Evolutionary conservation across 53 echinoderm and acorn worm genomes (phyloP).

Genomic region (Apostichopus leukothele): DNA sequence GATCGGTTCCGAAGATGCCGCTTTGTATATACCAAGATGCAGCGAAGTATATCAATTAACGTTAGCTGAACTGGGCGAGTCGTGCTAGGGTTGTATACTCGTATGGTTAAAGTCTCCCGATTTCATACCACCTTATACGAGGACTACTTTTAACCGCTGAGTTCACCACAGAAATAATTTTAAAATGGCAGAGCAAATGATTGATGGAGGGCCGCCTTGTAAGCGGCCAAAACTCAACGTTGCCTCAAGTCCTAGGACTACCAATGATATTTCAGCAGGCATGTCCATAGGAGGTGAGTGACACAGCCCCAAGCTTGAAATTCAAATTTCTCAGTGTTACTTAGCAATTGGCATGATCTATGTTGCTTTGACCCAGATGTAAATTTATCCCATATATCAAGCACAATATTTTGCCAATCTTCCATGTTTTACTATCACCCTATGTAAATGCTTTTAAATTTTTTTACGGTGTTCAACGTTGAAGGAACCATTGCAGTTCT

Average conservation of each 20-base stretch:
- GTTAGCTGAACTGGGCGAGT: conserved; percentile 47
- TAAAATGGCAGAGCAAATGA: conserved; percentile 91
- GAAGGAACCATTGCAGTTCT: too few relatives aligned
- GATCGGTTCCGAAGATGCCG: conserved; percentile 44
- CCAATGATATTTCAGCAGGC: conserved; percentile 37
- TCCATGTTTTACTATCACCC: too few relatives aligned
- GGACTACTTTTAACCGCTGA: conserved; percentile 47
- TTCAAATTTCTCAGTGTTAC: conserved; percentile 3
- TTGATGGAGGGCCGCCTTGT: conserved; percentile 88
- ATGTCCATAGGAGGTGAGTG: conserved; percentile 20
- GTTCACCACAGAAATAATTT: conserved; percentile 47
- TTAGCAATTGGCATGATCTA: not conserved
- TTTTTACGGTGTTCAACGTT: too few relatives aligned
- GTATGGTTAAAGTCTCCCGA: conserved; percentile 48
- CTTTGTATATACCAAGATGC: conserved; percentile 53
- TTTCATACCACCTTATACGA: conserved; percentile 23
- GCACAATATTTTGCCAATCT: too few relatives aligned
- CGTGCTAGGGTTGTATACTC: conserved; percentile 29
- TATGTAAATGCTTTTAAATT: too few relatives aligned
- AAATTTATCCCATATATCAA: not conserved
- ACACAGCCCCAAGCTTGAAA: not conserved
- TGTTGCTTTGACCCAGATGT: not conserved
- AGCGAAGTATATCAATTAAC: conserved; percentile 49
- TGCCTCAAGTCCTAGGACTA: conserved; percentile 2
- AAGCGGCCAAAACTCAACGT: conserved; percentile 87